These are phyloP conservation scores for Apamea crenata DNA, from an alignment of 2,888 invertebrate genomes.

Conservation along the genomic window DNA sequence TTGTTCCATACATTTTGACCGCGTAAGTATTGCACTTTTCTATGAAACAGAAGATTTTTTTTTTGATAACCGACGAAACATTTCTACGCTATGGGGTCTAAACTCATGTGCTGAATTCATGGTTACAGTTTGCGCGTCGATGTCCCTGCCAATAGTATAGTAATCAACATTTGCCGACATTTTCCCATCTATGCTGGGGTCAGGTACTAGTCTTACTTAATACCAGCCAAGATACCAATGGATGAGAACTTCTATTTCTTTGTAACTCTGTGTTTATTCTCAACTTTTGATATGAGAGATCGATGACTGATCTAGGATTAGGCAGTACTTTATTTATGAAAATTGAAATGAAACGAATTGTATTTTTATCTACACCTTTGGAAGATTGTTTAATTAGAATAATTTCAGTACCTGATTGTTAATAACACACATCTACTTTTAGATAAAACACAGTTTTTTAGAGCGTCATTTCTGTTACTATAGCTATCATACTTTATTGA, in stretches of 20 bases:
- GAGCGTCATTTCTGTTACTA: not conserved
- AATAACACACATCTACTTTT: not conserved
- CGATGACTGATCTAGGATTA: constrained; percentile 29
- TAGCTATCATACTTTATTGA: not conserved
- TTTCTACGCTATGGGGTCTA: too few species aligned
- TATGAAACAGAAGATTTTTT: too few species aligned
- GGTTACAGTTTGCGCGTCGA: too few species aligned
- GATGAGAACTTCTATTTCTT: not conserved
- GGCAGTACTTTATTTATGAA: not conserved
- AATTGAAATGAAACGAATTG: constrained; percentile 9
- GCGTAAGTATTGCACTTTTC: too few species aligned
- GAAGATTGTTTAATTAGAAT: not conserved
- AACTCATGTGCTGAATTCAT: too few species aligned
- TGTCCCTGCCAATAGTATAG: too few species aligned
- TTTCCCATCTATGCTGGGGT: not conserved
- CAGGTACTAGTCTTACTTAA: not conserved
- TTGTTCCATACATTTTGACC: too few species aligned
- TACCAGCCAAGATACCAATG: not conserved
- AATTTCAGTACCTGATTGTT: not conserved
- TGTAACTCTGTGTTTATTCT: not conserved
- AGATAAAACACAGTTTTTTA: not conserved
- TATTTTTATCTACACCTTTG: not conserved
- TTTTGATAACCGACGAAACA: too few species aligned
- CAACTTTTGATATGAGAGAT: constrained; percentile 1
- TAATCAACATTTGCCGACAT: too few species aligned